Base-by-base conservation (phyloP, 1,140 invertebrate genomes). In the Sitobion miscanthi region DNA sequence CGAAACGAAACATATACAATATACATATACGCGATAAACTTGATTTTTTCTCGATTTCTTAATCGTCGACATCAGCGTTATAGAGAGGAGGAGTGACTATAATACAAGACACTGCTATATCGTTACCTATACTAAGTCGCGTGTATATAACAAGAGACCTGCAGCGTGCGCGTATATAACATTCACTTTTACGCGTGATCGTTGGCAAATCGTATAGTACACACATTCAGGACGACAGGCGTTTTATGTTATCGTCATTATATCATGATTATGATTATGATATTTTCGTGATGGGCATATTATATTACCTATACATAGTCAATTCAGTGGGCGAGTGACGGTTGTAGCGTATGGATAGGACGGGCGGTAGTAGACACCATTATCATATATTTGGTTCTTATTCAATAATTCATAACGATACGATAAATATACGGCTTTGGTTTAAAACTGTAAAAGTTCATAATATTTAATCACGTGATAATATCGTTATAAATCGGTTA, bases 211-310 rank as follows among this genome's bases (percentile, higher is more conserved):
- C 62, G 62, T 69, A 54, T 54, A 77, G n/a, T 30, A 30, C 25
- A 62, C 62, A 77, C 30, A 77, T 77, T 77, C 62, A 14, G 62
- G 62, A n/a, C 62, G 11, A 69, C n/a, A 14, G 17, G 30, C 14
- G 30, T 77, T 77, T 14, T 77, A 77, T 77, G 30, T n/a, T 77
- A 35, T 77, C 30, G 62, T 77, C 30, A 77, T 77, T 77, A 77
- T 77, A 14, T 77, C 62, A 77, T 77, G n/a, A 77, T 77, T 77
- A 77, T 77, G 62, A 77, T 77, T 77, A 77, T 77, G 62, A 77
- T 77, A 77, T 77, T 77, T 77, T 77, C n/a, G n/a, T 77, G 62
- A 77, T 77, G 62, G 62, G 30, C 62, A 77, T 77, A 77, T 77
- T 77, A 5, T 77, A 77, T n/a, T 69, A 69, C 62, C 11, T 30